phyloP scores from a whole-genome alignment of 2,888 invertebrate species.

The Cepaea hortensis region DNA sequence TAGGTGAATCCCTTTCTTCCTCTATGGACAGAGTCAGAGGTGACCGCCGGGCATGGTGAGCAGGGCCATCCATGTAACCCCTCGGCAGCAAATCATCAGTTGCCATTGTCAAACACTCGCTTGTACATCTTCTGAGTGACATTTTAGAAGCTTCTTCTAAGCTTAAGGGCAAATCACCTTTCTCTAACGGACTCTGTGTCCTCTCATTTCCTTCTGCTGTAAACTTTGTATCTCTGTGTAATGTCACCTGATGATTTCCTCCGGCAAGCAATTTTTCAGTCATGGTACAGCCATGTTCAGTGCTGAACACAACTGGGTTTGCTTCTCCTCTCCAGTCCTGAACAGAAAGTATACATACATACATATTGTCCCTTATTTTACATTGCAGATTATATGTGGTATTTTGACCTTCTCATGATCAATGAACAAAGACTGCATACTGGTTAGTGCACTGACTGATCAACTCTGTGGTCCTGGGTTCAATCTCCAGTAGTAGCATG shows the following conservation, averaged over 20 bases:
- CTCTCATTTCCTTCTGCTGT: background rate
- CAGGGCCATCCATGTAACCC: constrained; percentile 44
- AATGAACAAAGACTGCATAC: too few relatives aligned
- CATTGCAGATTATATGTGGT: too few relatives aligned
- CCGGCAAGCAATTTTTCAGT: constrained; percentile 45
- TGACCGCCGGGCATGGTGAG: constrained; percentile 54
- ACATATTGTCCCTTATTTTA: too few relatives aligned
- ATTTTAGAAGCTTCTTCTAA: constrained; percentile 49
- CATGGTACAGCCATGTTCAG: constrained; percentile 2
- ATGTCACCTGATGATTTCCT: background rate
- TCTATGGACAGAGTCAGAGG: constrained; percentile 62
- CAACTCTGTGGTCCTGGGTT: too few relatives aligned
- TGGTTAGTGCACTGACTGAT: too few relatives aligned
- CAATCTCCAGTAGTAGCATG: too few relatives aligned
- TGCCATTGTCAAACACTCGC: constrained; percentile 68
- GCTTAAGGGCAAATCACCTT: constrained; percentile 46
- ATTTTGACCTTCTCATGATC: too few relatives aligned
- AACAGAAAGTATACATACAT: background rate
- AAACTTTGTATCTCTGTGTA: background rate
- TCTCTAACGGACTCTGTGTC: constrained; percentile 43
- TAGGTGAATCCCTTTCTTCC: constrained; percentile 55
- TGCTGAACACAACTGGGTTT: constrained; percentile 44
- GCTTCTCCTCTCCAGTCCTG: constrained; percentile 59
- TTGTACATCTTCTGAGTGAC: constrained; percentile 62
- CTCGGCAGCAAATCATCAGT: constrained; percentile 58